Conservation (phyloP, 2,797 vertebrate species). For the Sebastes elongatus region DNA sequence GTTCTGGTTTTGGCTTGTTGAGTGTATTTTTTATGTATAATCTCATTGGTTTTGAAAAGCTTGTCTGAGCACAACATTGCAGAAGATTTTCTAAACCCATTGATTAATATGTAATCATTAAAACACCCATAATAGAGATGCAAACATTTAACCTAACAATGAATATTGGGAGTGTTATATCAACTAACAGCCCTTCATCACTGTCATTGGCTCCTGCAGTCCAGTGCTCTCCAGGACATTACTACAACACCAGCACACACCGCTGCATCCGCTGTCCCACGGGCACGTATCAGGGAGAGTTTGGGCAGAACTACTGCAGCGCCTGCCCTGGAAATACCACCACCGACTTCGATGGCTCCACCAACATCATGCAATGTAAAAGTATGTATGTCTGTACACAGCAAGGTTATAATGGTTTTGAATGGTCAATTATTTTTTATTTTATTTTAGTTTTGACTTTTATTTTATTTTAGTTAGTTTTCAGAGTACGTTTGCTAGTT, state of each 20-base stretch:
- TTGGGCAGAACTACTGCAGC: constrained; percentile 94
- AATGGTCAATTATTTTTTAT: no score
- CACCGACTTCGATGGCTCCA: constrained; percentile 97
- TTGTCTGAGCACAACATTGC: background rate
- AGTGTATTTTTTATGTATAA: background rate
- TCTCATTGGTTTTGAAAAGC: background rate
- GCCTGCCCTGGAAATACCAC: constrained; percentile 96
- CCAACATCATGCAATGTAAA: constrained; percentile 97
- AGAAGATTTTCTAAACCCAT: background rate
- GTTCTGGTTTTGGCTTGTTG: no score
- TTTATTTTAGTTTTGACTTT: no score
- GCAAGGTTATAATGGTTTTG: no score
- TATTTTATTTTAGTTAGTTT: no score
- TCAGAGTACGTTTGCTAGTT: no score
- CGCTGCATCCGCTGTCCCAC: constrained; percentile 92
- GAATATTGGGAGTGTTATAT: background rate
- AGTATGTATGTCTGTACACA: constrained; percentile 79
- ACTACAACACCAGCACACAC: constrained; percentile 95
- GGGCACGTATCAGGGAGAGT: constrained; percentile 92
- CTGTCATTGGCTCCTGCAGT: constrained; percentile 79
- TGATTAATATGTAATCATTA: background rate
- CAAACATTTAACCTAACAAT: background rate
- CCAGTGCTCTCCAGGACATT: constrained; percentile 97
- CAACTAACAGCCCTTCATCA: background rate
- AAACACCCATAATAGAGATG: background rate